A percentile compares a stretch with the other conserved stretches of the same genome.
These are phyloP conservation scores for Crocallis elinguaria DNA, from an alignment of 2,888 invertebrate species.

Conservation along the genomic window DNA sequence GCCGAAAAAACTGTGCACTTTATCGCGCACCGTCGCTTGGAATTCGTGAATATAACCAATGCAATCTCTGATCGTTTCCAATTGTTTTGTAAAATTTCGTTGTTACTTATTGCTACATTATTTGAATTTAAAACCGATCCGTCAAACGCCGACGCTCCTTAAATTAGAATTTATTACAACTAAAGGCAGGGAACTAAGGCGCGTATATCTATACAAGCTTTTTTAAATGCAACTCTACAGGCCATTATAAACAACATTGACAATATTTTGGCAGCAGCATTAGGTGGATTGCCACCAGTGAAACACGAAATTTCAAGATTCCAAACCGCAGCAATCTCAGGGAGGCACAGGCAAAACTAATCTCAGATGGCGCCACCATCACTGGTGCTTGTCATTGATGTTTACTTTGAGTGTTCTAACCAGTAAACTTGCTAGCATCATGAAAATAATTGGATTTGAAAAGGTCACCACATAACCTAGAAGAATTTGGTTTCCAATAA, in stretches of 20 bases:
- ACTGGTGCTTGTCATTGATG: too few species aligned
- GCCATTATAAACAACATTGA: conserved; percentile 25
- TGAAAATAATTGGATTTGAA: too few species aligned
- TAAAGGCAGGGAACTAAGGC: conserved; percentile 26
- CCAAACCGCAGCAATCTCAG: background rate
- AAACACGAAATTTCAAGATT: conserved; percentile 12
- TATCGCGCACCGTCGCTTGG: conserved; percentile 7
- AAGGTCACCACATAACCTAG: too few species aligned
- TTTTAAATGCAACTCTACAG: conserved; percentile 27
- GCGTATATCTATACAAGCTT: conserved; percentile 21
- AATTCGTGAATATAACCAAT: background rate
- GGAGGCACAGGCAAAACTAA: too few species aligned
- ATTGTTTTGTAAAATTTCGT: conserved; percentile 4
- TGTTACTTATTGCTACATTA: conserved; percentile 14
- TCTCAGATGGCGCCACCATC: too few species aligned
- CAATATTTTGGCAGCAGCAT: conserved; percentile 40
- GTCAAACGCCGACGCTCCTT: conserved; percentile 6
- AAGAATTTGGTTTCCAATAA: too few species aligned
- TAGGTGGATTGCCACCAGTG: conserved; percentile 9
- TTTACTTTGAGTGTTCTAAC: too few species aligned
- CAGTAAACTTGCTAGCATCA: too few species aligned
- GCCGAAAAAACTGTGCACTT: conserved; percentile 42
- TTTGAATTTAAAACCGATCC: conserved; percentile 14
- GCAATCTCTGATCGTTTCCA: background rate
- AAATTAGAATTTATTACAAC: conserved; percentile 13